Evolutionary conservation across 2,113 vertebrate species (phyloP).

Genomic region (Bufo bufo): DNA sequence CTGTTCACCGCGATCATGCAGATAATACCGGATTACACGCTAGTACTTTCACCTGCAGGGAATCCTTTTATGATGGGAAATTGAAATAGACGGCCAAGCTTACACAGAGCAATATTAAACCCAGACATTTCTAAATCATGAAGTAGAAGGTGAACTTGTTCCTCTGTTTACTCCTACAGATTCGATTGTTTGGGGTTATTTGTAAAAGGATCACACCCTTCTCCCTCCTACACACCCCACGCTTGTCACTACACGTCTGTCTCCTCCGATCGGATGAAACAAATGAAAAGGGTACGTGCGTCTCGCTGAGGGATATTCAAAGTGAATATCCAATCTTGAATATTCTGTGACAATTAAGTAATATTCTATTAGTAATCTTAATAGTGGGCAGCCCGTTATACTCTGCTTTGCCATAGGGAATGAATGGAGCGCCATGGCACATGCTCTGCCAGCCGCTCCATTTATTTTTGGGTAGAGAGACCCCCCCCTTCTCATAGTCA

Average conservation of each 20-base stretch:
- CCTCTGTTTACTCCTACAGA: conserved; percentile 31
- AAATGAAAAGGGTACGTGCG: not conserved
- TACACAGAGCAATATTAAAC: conserved; percentile 8
- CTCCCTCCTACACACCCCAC: conserved; percentile 7
- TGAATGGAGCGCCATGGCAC: too few relatives aligned
- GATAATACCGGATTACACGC: conserved; percentile 19
- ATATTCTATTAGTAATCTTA: too few relatives aligned
- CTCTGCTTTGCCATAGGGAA: too few relatives aligned
- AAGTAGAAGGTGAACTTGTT: conserved; percentile 35
- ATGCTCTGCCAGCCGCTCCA: too few relatives aligned
- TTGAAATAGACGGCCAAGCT: conserved; percentile 4
- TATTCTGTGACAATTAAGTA: too few relatives aligned
- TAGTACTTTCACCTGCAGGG: conserved; percentile 21
- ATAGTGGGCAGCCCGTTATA: too few relatives aligned
- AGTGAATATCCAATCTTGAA: not conserved
- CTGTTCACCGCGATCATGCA: not conserved
- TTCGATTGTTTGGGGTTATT: conserved; percentile 33
- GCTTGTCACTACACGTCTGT: conserved; percentile 21
- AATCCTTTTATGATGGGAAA: conserved; percentile 24
- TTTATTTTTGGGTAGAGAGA: too few relatives aligned
- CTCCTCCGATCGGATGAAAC: not conserved
- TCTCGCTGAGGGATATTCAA: too few relatives aligned
- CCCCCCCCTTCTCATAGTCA: too few relatives aligned
- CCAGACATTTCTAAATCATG: conserved; percentile 28
- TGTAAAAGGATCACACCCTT: conserved; percentile 39